These are phyloP conservation scores for Ferrisia virgata DNA, from an alignment of 2,888 invertebrate species.

Conservation along the genomic window DNA sequence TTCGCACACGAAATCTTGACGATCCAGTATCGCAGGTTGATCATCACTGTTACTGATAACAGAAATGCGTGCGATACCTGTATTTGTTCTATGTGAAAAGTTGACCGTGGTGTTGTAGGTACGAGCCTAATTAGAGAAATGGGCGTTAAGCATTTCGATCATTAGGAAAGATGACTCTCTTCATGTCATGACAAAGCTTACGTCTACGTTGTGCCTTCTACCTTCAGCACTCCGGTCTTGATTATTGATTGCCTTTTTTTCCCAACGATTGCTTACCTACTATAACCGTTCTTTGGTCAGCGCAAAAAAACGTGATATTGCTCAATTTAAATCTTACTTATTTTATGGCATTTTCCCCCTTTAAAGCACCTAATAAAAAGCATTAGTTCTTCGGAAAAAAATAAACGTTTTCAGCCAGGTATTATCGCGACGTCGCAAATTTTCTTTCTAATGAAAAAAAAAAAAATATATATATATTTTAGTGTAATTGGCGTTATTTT, in stretches of 20 bases:
- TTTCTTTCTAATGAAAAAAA: not conserved
- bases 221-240: constrained; percentile 11
- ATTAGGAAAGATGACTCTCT: constrained; percentile 44
- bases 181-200: constrained; percentile 36
- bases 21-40: constrained; percentile 33
- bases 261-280: too few species aligned
- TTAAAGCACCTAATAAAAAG: not conserved
- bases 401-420: not conserved
- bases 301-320: constrained; percentile 28
- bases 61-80: constrained; percentile 40
- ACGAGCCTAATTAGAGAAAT: constrained; percentile 44
- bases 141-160: constrained; percentile 42
- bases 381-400: constrained; percentile 3
- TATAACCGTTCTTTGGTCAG: not conserved
- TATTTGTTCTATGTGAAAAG: constrained; percentile 42
- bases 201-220: not conserved
- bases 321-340: constrained; percentile 32
- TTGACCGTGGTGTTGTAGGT: not conserved
- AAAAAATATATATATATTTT: not conserved
- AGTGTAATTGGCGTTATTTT: not conserved
- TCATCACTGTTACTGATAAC: constrained; percentile 33
- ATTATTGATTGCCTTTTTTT: constrained; percentile 34
- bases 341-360: constrained; percentile 1
- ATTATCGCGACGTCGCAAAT: too few species aligned
- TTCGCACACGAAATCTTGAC: constrained; percentile 22